Base-by-base conservation (phyloP, 2,113 vertebrate genomes). In the Oncorhynchus nerka region DNA sequence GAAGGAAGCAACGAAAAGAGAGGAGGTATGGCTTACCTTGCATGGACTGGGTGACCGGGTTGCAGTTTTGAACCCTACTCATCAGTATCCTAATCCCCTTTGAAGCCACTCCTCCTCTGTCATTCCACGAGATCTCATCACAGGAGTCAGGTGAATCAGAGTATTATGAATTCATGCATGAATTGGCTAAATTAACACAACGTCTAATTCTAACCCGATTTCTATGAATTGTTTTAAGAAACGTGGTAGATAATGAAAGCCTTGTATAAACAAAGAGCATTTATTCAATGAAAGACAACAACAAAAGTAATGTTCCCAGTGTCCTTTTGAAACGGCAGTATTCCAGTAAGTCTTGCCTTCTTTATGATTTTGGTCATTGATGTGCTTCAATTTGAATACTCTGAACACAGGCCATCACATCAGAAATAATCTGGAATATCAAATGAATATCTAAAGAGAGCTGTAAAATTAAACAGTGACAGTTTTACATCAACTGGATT, bases 201-300 rank as follows among this genome's bases (percentile, higher is more conserved):
- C 1, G 51, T 45, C 39, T 45, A 45, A 45, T 45, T 55, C 51
- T 55, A 5, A 55, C 5, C 16, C 16, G 12, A 55, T 39, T 28
- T 69, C 30, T 69, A 48, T 45, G 2, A 2, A 45, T 45, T 45
- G 9, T 45, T 9, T 45, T 11, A 45, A 59, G 77, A 26, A 24
- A 64, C 65, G 11, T 15, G 22, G 34, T 8, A 22, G 19, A 49
- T 15, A 16, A 24, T 11, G 32, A 69, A 75, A 68, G 55, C 55
- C 55, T 3, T 59, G 9, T n/a, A 5, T 32, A 22, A 71, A 28
- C 1, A 1, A 55, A 22, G 68, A 9, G 28, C 8, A 22, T 67
- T 57, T 7, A 22, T 62, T 57, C 4, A 80, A 80, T 74, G 5
- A 78, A 73, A 80, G 51, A 75, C 45, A 67, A 68, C 13, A 73